A percentile compares a stretch with the other conserved stretches of the same genome.
phyloP scores from a whole-genome alignment of 2,797 vertebrate genomes.

The Pteronotus mesoamericanus region DNA sequence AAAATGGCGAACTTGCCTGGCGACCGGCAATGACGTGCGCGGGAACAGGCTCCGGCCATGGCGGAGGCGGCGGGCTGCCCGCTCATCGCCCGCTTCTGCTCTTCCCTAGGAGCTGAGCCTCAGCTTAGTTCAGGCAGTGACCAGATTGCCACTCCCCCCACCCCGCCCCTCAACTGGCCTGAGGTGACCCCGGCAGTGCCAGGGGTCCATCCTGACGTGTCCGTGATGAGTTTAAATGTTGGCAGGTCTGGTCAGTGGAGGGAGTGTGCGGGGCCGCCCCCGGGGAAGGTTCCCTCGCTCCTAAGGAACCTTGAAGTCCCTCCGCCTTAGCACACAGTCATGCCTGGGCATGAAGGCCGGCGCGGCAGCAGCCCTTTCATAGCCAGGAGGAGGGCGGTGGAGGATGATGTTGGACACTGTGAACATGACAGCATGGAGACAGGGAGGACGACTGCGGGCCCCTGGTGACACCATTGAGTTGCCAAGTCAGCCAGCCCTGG shows the following conservation, averaged over 20 bases:
- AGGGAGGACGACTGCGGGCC: neutral
- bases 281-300: neutral
- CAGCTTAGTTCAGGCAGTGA: neutral
- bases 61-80: neutral
- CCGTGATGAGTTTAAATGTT: neutral
- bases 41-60: neutral
- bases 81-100: neutral
- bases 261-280: neutral
- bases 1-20: neutral
- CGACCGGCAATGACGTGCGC: neutral
- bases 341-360: neutral
- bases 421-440: neutral
- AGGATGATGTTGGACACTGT: neutral
- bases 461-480: neutral
- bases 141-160: neutral
- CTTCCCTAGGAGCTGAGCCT: neutral
- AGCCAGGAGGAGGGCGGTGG: neutral
- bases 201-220: neutral
- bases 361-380: neutral
- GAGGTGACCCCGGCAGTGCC: neutral
- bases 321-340: neutral
- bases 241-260: neutral
- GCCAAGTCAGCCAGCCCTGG: neutral
- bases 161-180: neutral
- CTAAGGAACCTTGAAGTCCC: neutral